These are phyloP conservation scores for Paraplagusia blochii DNA, from an alignment of 2,113 vertebrate species.

Conservation along the genomic window DNA sequence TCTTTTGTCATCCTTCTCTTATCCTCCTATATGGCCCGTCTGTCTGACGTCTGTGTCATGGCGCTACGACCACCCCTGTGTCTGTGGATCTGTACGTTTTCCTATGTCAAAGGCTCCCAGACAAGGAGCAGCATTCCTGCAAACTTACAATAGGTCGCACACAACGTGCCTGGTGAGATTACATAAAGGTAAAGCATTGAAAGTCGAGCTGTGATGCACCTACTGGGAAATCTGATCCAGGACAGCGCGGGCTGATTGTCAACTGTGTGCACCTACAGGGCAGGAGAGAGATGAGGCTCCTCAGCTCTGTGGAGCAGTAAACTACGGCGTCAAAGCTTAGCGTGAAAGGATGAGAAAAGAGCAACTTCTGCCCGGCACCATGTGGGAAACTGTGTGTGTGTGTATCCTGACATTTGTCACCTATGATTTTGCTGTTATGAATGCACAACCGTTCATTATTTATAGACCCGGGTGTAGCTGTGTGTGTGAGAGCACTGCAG, in stretches of 20 bases:
- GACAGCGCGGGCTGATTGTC: slow-evolving; percentile 43
- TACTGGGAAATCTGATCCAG: slow-evolving; percentile 60
- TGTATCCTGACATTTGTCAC: slow-evolving; percentile 21
- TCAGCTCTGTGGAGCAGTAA: slow-evolving; percentile 10
- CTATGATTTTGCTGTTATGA: slow-evolving; percentile 37
- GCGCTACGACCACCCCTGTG: slow-evolving; percentile 49
- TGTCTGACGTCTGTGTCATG: slow-evolving; percentile 53
- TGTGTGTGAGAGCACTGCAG: slow-evolving; percentile 22
- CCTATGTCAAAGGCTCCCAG: slow-evolving; percentile 58
- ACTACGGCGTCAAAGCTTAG: neutral
- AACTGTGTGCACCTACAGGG: slow-evolving; percentile 1
- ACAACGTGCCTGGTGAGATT: slow-evolving; percentile 55
- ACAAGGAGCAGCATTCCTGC: slow-evolving; percentile 24
- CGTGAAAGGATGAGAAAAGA: slow-evolving; percentile 24
- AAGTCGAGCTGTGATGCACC: slow-evolving; percentile 51
- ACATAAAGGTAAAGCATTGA: slow-evolving; percentile 57
- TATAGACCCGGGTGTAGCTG: slow-evolving; percentile 20
- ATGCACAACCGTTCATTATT: slow-evolving; percentile 61
- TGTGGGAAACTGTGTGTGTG: slow-evolving; percentile 19
- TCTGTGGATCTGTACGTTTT: slow-evolving; percentile 17
- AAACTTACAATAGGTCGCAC: slow-evolving; percentile 7
- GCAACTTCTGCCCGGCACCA: slow-evolving; percentile 4
- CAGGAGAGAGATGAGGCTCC: neutral
- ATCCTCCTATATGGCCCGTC: slow-evolving; percentile 60
- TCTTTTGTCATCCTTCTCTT: slow-evolving; percentile 46